Base-by-base conservation (phyloP, 2,113 vertebrate genomes). In the Cyphomyrus discorhynchus region DNA sequence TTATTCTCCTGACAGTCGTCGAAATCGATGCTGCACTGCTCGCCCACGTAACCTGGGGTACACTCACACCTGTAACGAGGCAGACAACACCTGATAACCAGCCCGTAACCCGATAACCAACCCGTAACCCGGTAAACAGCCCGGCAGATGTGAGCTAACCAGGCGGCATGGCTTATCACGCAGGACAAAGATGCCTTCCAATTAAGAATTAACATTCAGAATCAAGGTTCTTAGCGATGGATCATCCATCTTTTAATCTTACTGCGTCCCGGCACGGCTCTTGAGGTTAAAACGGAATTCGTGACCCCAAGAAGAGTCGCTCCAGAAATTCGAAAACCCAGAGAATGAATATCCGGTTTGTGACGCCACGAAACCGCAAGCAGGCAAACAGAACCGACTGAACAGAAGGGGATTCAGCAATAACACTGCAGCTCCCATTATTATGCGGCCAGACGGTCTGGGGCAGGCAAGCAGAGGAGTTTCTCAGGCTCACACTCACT, bases 1-100 rank as follows among this genome's bases (percentile, higher is more conserved):
- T 99, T 99, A 92, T 98, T 97, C 21, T 98, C 97, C 42, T 96
- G 96, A 91, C 98, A 99, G 92, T 99, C 98, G 0, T 99, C 96
- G 47, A 96, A 97, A 88, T 99, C 98, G 82, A 96, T 91, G 90
- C 98, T 97, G 83, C 98, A 99, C 9, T 99, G 97, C 27, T 99
- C 97, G 0, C 98, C 98, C 1, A 97, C 91, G 1, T 97, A 99
- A 0, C 98, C 98, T 13, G 98, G 98, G 8, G 97, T 98, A 92
- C 98, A 99, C 92, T 99, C 98, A 93, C 98, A 99, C 93, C 98
- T 99, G 89, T 84, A 89, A 89, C 92, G 91, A 10, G 88, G 39
- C 10, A 92, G 91, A 90, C 80, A 82, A 84, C 15, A 50, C 5
- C 58, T 88, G n/a, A 85, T 87, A 5, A 85, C 7, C 17, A 42